Evolutionary conservation across 1,140 invertebrate genomes (phyloP).

Genomic region (Orius insidiosus): DNA sequence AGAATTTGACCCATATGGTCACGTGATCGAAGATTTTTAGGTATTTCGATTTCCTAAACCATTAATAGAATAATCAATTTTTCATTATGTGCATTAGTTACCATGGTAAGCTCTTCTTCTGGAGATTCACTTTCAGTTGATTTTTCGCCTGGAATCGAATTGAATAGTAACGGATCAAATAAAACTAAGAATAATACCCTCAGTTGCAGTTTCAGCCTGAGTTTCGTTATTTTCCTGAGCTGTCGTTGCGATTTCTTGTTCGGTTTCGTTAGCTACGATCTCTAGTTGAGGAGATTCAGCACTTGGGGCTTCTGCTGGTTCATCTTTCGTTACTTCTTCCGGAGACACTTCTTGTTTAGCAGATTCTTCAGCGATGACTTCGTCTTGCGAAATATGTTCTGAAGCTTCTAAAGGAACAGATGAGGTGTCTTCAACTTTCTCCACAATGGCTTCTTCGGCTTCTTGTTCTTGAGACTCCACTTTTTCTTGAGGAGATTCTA

Average conservation of each 20-base stretch:
- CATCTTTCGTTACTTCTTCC: slow-evolving; percentile 14
- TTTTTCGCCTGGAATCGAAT: slow-evolving; percentile 4
- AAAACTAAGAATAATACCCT: slow-evolving; percentile 4
- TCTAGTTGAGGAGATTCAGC: slow-evolving; percentile 1
- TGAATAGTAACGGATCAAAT: neutral
- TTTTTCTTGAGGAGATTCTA: slow-evolving; percentile 4
- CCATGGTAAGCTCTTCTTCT: slow-evolving; percentile 40
- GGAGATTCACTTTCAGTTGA: slow-evolving; percentile 22
- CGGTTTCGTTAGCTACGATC: neutral
- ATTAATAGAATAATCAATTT: no score
- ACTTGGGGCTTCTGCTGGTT: slow-evolving; percentile 22
- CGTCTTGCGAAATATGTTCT: slow-evolving; percentile 10
- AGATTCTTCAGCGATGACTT: slow-evolving; percentile 11
- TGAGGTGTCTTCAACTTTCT: slow-evolving; percentile 6
- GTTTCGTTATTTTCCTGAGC: slow-evolving; percentile 1
- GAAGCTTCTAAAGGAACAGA: neutral
- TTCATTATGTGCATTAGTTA: slow-evolving; percentile 24
- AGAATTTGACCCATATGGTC: slow-evolving; percentile 66
- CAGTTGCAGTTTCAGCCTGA: slow-evolving; percentile 8
- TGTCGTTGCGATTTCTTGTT: neutral
- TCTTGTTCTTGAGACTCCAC: slow-evolving; percentile 8
- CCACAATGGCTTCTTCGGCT: slow-evolving; percentile 14
- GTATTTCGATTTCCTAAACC: slow-evolving; percentile 50
- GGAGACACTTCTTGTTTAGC: slow-evolving; percentile 12
- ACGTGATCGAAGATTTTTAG: slow-evolving; percentile 53